A percentile compares a stretch with the other conserved stretches of the same genome.
These are phyloP conservation scores for Drosophila obscura DNA, from an alignment of 1,140 invertebrate species.

Conservation along the genomic window DNA sequence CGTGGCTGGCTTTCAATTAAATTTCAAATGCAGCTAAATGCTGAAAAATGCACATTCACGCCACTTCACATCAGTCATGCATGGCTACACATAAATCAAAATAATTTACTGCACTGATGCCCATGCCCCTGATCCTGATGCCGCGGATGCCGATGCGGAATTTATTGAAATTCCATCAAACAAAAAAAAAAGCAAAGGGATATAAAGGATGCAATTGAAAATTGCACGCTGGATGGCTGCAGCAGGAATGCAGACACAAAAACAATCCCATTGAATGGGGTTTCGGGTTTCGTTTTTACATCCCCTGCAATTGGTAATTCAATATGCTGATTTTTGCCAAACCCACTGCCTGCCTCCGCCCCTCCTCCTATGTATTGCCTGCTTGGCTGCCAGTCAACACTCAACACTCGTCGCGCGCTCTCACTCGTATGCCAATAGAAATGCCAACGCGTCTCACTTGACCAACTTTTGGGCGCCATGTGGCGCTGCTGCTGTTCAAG, in stretches of 20 bases:
- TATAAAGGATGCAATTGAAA: slow-evolving; percentile 14
- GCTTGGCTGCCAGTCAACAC: slow-evolving; percentile 55
- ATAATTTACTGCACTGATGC: slow-evolving; percentile 58
- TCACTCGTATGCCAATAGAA: slow-evolving; percentile 62
- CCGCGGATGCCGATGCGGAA: slow-evolving; percentile 21
- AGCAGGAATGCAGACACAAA: slow-evolving; percentile 16
- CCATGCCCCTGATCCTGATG: neutral
- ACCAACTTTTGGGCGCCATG: slow-evolving; percentile 21
- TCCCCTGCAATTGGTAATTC: slow-evolving; percentile 48
- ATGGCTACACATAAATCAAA: slow-evolving; percentile 67
- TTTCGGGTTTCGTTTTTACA: slow-evolving; percentile 28
- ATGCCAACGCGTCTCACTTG: slow-evolving; percentile 60
- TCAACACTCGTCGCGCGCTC: slow-evolving; percentile 7
- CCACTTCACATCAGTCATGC: slow-evolving; percentile 45
- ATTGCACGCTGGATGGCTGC: slow-evolving; percentile 17
- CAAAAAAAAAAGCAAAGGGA: slow-evolving; percentile 29
- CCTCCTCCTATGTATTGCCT: slow-evolving; percentile 13
- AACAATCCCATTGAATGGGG: slow-evolving; percentile 27
- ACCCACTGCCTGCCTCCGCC: no score
- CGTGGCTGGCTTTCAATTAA: slow-evolving; percentile 18
- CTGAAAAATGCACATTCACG: slow-evolving; percentile 10
- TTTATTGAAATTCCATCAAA: slow-evolving; percentile 47
- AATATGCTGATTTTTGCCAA: slow-evolving; percentile 51
- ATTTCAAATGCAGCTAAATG: slow-evolving; percentile 43
- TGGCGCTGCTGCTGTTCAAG: slow-evolving; percentile 22